Evolutionary conservation across 2,888 invertebrate genomes (phyloP), one percentile per base, ranked within the genome.

Genomic region (Drosophila lutescens): DNA sequence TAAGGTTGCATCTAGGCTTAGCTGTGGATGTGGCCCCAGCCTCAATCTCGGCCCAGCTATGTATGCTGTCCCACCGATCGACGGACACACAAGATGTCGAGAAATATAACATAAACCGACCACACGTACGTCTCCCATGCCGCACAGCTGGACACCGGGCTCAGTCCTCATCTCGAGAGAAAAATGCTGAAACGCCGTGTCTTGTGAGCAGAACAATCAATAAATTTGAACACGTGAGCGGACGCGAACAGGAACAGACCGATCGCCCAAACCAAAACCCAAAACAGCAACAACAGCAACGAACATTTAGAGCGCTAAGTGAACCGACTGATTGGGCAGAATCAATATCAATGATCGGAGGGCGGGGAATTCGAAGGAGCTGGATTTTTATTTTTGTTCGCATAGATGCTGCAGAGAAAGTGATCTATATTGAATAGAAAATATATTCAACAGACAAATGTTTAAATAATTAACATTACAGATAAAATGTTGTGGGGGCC

Each of bases 211-310:
- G 79, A 89, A 91, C 91, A 91, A 91, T 91, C 91, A 91, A 91
- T 91, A 92, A 91, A 92, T 92, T 91, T 92, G 89, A 91, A 91
- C 91, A 91, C 91, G 91, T 91, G 91, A 91, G 89, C 91, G 90
- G 77, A 79, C 86, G 70, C 85, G 63, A 79, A 41, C 55, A 30
- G 40, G 40, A 57, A 23, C 32, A 17, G 13, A 46, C 17, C 46
- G 40, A 58, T 26, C 36, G 36, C n/a, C n/a, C 40, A 46, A 36
- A n/a, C 26, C 74, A 74, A 67, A 3, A 17, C 49, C 30, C 26
- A 26, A 26, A 6, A 12, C 73, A 83, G 73, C 74, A 76, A 13
- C 10, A 43, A 60, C 61, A 69, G 20, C 76, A 58, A 69, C 72
- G 61, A 62, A 73, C 71, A 69, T 44, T 59, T 65, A 66, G 62